phyloP scores from a whole-genome alignment of 2,797 vertebrate species.

The Anolis apletophallus region DNA sequence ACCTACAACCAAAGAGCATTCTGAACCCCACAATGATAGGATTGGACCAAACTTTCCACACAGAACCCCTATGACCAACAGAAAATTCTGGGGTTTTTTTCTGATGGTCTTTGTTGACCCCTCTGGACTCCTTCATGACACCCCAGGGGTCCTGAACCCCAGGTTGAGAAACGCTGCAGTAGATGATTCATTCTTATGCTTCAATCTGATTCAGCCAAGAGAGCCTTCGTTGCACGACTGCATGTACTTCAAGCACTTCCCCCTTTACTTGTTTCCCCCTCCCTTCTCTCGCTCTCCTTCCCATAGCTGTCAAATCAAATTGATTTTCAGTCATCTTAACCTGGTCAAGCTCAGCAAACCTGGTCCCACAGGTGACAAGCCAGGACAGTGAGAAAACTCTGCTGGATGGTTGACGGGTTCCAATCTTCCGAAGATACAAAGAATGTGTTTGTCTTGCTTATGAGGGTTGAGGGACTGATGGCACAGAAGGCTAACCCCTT shows the following conservation, averaged over 20 bases:
- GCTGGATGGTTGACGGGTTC: slow-evolving; percentile 51
- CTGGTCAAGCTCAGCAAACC: slow-evolving; percentile 67
- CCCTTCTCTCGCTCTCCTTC: slow-evolving; percentile 10
- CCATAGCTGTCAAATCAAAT: slow-evolving; percentile 72
- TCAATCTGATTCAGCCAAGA: slow-evolving; percentile 29
- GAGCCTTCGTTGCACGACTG: slow-evolving; percentile 40
- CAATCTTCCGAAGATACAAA: slow-evolving; percentile 50
- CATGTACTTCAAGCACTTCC: slow-evolving; percentile 25
- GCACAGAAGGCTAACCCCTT: slow-evolving; percentile 64
- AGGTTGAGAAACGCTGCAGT: no score
- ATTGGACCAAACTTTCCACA: no score
- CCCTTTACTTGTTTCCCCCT: neutral
- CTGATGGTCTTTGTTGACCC: no score
- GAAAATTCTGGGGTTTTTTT: no score
- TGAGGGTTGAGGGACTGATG: slow-evolving; percentile 56
- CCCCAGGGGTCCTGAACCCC: no score
- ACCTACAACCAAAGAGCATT: no score
- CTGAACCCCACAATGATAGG: no score
- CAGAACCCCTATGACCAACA: no score
- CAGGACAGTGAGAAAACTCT: slow-evolving; percentile 57
- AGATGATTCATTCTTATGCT: slow-evolving; percentile 4
- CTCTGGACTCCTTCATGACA: no score
- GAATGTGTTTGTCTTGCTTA: slow-evolving; percentile 65
- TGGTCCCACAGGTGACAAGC: slow-evolving; percentile 69
- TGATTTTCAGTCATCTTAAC: slow-evolving; percentile 79